Evolutionary conservation across 1,140 invertebrate species (phyloP), one percentile per base, ranked within the genome.

Genomic region (Bombyx mandarina): DNA sequence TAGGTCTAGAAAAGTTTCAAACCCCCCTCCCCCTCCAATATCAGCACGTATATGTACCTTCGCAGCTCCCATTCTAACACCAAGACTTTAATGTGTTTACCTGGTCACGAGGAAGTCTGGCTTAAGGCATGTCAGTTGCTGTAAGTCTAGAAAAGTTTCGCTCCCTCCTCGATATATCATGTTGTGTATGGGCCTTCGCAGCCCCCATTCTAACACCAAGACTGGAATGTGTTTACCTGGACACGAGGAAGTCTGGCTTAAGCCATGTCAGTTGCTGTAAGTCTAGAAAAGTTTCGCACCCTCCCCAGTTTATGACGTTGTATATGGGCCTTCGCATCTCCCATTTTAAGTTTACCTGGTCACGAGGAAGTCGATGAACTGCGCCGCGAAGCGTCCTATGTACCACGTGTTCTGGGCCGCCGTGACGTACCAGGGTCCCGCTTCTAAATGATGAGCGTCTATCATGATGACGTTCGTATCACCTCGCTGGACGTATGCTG

Each of bases 401-500:
- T 88, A 79, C 71, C 83, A 81, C 0, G 89, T 90, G 66, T 91
- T 90, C 53, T 86, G 79, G 0, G 88, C 82, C 0, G 89, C 89
- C 1, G 86, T 89, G 60, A 88, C 71, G 70, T 90, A 90, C 90
- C 90, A 90, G 0, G 89, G 89, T 1, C 90, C 90, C 0, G 90
- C 89, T 61, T 89, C 87, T 54, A 90, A 69, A 9, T 79, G 65
- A 3, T 73, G 78, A 0, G 89, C 88, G 56, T 89, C 87, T 22
- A 90, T 69, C 58, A 90, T 75, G 43, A 91, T 89, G 1, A 91
- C 66, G 60, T 91, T 91, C 6, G 77, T 79, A 56, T 89, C 86
- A 0, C 88, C 89, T 42, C 88, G 70, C 63, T 88, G 77, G n/a
- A 86, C 74, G 66, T 86, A 89, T 0, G 88, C 90, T 90, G 71